phyloP scores from a whole-genome alignment of 1,140 invertebrate species.

The Agraylea sexmaculata region DNA sequence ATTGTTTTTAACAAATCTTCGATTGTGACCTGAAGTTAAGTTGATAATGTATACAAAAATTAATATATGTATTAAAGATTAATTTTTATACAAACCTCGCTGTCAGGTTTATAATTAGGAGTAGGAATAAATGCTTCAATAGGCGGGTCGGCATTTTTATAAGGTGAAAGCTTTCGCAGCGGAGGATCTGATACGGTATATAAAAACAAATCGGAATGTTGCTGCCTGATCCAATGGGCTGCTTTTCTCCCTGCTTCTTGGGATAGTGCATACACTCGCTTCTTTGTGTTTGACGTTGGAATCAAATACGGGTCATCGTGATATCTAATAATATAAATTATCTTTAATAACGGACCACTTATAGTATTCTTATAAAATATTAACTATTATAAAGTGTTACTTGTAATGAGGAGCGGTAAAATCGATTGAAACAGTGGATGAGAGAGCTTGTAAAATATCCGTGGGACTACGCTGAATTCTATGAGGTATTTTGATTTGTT shows the following conservation, averaged over 20 bases:
- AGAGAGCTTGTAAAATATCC: conserved; percentile 69
- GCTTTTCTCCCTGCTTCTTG: conserved; percentile 79
- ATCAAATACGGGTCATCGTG: conserved; percentile 84
- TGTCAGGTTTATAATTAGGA: conserved; percentile 55
- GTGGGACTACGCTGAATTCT: conserved; percentile 63
- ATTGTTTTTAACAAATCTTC: conserved; percentile 53
- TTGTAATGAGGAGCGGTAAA: conserved; percentile 73
- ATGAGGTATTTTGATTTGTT: too few species aligned
- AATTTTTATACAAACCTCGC: conserved; percentile 36
- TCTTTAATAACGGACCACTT: not conserved
- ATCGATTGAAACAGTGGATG: conserved; percentile 60
- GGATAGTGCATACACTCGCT: conserved; percentile 64
- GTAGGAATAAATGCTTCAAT: conserved; percentile 60
- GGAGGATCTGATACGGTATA: conserved; percentile 59
- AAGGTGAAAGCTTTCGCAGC: conserved; percentile 29
- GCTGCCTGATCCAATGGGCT: conserved; percentile 68
- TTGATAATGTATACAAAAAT: too few species aligned
- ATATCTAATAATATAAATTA: conserved; percentile 37
- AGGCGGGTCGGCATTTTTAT: conserved; percentile 41
- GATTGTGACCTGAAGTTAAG: conserved; percentile 48
- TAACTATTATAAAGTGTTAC: conserved; percentile 22
- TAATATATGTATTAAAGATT: not conserved
- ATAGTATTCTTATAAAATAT: not conserved
- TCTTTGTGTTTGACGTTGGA: conserved; percentile 60
- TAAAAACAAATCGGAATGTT: conserved; percentile 66